Base-by-base conservation (phyloP, 2,113 vertebrate genomes). In the Charadrius vociferus region DNA sequence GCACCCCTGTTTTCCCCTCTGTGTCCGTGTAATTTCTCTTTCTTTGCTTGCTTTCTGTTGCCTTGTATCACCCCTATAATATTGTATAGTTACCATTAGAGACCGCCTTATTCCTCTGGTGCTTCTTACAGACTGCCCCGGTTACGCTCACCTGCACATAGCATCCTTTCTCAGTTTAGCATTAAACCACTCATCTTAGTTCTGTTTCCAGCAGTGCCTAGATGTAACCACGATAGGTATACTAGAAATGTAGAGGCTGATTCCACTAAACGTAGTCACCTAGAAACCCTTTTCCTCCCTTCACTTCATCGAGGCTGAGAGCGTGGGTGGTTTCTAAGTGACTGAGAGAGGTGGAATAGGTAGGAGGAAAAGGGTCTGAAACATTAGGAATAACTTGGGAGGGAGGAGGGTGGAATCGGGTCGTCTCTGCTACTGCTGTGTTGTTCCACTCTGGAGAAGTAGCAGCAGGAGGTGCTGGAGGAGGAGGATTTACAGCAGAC, bases 391-490 rank as follows among this genome's bases (percentile, higher is more conserved):
- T 92, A 94, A 93, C 78, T 96, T 94, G 63, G 45, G 45, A 66
- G 73, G 75, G 85, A 86, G 67, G 93, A 96, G 36, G 66, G 41
- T 47, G 72, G 70, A 53, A 88, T 73, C 17, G 2, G 37, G 37
- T 49, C 71, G 1, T 50, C 62, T 39, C 32, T 65, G 94, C 83
- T 91, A 6, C 75, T n/a, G 88, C 93, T 36, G 90, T 75, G 89
- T 67, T 67, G 79, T 85, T 88, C 66, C 53, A 39, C 81, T 41
- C 93, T 5, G 58, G 79, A 85, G 92, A 85, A 94, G 93, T 49
- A 90, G 95, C 93, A 45, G 91, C 96, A 88, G 93, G 96, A 96
- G 96, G 95, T 97, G 93, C 96, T 94, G 88, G 93, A 94, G 96
- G 90, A 97, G 90, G 95, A 91, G 67, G 91, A 95, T 94, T 94